Conservation (phyloP, 2,888 invertebrate species). For the Calliphora vomitoria region DNA sequence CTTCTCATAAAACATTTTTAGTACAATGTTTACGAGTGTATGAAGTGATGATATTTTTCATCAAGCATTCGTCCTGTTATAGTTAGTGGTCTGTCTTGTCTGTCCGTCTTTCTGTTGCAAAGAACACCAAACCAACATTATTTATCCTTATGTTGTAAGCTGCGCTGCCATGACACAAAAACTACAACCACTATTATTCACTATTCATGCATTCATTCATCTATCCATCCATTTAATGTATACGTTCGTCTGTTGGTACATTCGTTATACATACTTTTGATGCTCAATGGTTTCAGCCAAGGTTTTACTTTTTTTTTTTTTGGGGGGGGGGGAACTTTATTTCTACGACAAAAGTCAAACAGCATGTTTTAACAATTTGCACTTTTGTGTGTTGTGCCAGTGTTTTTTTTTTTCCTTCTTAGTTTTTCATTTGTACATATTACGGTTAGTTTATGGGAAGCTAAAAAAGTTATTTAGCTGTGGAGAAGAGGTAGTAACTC, state of each 20-base stretch:
- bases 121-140: constrained; percentile 38
- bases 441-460: background rate
- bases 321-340: background rate
- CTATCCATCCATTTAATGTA: constrained; percentile 1
- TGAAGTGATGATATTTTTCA: constrained; percentile 46
- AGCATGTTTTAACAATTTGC: constrained; percentile 67
- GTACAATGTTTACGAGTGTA: constrained; percentile 53
- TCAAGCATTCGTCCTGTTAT: constrained; percentile 35
- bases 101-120: background rate
- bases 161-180: constrained; percentile 31
- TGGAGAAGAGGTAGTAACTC: background rate
- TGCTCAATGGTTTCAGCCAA: constrained; percentile 16
- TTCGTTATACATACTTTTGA: constrained; percentile 3
- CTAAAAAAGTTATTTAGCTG: constrained; percentile 3
- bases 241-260: background rate
- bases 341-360: constrained; percentile 62
- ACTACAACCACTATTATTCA: constrained; percentile 44
- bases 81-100: constrained; percentile 14
- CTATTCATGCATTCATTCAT: constrained; percentile 27
- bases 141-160: constrained; percentile 35
- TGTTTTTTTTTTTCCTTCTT: background rate
- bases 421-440: background rate
- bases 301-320: background rate
- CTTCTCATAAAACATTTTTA: constrained; percentile 57
- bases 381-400: constrained; percentile 44